Conservation (phyloP, 1,140 invertebrate species). For the Coelopa frigida region DNA sequence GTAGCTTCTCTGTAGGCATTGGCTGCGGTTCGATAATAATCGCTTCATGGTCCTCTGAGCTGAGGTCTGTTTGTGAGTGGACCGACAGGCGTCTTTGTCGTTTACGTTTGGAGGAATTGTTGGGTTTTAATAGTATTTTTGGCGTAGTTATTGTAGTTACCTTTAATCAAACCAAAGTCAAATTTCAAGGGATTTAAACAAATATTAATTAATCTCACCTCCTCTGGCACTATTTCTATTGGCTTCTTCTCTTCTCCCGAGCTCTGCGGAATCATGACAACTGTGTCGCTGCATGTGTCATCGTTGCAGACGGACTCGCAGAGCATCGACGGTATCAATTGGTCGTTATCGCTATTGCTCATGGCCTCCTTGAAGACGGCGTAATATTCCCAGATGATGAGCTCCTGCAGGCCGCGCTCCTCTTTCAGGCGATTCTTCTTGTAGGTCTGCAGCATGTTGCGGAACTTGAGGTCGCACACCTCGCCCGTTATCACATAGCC, state of each 20-base stretch:
- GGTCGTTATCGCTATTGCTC: background rate
- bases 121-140: no score
- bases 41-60: no score
- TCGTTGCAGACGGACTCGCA: constrained; percentile 7
- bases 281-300: background rate
- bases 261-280: background rate
- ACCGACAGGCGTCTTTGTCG: no score
- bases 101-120: no score
- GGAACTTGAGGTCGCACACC: constrained; percentile 6
- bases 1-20: no score
- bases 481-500: constrained; percentile 6
- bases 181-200: no score
- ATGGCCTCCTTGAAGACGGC: constrained; percentile 2
- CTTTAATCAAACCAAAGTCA: no score
- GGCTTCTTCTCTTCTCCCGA: background rate
- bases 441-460: constrained; percentile 10
- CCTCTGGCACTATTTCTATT: background rate
- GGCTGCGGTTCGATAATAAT: no score
- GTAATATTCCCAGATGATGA: constrained; percentile 8
- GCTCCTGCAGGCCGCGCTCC: constrained; percentile 3
- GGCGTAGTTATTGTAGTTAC: no score
- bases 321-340: constrained; percentile 5
- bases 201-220: background rate
- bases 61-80: no score
- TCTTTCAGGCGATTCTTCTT: constrained; percentile 9